Percentiles rank a stretch among this genome's conserved stretches.
phyloP scores from a whole-genome alignment of 2,113 vertebrate species.

The Pelodiscus sinensis region DNA sequence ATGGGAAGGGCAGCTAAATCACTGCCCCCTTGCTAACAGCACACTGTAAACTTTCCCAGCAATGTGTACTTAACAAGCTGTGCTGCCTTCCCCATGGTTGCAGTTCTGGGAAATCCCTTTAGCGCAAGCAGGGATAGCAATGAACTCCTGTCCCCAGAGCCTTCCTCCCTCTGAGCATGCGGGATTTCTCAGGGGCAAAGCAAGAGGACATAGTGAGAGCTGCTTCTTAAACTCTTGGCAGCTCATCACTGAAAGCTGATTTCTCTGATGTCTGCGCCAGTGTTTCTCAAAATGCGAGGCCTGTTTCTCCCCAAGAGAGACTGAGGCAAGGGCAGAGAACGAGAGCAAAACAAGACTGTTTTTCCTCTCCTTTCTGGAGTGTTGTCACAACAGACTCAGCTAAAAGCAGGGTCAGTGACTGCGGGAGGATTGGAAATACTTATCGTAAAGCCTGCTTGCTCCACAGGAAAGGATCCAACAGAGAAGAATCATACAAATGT shows the following conservation, averaged over 20 bases:
- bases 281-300: not conserved
- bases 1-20: too few relatives aligned
- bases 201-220: not conserved
- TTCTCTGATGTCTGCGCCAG: not conserved
- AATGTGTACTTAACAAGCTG: not conserved
- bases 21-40: not conserved
- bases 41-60: not conserved
- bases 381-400: not conserved
- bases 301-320: not conserved
- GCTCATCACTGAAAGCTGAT: not conserved
- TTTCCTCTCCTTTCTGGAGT: not conserved
- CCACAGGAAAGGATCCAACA: too few relatives aligned
- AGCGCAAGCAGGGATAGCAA: not conserved
- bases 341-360: not conserved
- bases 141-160: not conserved
- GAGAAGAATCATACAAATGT: too few relatives aligned
- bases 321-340: not conserved
- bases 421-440: not conserved
- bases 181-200: not conserved
- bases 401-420: not conserved
- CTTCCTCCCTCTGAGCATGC: not conserved
- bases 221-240: not conserved
- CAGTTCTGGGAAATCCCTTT: not conserved
- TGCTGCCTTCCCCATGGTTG: not conserved
- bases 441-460: not conserved